Base-by-base conservation (phyloP, 2,888 invertebrate species). In the Molanna angustata region DNA sequence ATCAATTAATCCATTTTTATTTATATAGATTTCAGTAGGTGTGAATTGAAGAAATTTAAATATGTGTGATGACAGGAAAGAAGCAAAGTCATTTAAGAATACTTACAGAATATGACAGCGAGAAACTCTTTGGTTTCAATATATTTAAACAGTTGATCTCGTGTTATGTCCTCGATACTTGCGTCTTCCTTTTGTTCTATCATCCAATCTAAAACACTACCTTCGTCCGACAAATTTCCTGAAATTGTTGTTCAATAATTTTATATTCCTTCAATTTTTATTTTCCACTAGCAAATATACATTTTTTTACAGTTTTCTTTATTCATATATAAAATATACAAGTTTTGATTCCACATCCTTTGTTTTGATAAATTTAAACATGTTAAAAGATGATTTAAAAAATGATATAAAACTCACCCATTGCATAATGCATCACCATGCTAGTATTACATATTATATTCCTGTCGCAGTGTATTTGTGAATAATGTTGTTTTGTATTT, bases 91-190 rank as follows among this genome's bases (percentile, higher is more conserved):
- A n/a, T n/a, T n/a, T n/a, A n/a, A 33, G 14, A 33, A 48, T 75
- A 83, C 91, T 90, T 82, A 94, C 94, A 94, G 71, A 94, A 94
- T 57, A 93, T 78, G 49, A 94, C 92, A 40, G 93, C 94, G 65
- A 94, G 76, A 75, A 94, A 94, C 70, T 94, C 94, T 71, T 91
- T 91, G 22, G 86, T 87, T 65, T 88, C 89, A 62, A 94, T 92
- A 70, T 90, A 90, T 65, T 89, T 87, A 67, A 83, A 83, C 35
- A 94, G 76, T 64, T 83, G 82, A 44, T 91, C 90, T 64, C 94
- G 81, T 65, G 90, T 85, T 58, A 94, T 90, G 69, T 91, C 89
- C 69, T 92, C 91, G 62, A 94, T 92, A 66, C 91, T 93, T 68
- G 90, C 89, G 68, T 94, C 94, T 69, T 88, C 88, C 68, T 93